Base-by-base conservation (phyloP, 2,888 invertebrate species). In the Cerastis rubricosa region DNA sequence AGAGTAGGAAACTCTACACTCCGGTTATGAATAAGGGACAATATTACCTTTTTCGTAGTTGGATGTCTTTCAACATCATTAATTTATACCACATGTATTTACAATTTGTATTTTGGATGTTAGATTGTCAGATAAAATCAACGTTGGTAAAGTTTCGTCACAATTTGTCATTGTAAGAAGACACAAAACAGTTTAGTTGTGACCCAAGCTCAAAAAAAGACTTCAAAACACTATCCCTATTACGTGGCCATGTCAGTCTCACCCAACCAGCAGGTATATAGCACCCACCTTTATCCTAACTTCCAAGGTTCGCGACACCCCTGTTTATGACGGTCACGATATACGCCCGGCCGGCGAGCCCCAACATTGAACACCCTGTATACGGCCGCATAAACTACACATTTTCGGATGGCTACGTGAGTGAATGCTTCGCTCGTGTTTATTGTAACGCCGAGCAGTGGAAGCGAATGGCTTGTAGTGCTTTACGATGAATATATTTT, bases 301-400 rank as follows among this genome's bases (percentile, higher is more conserved):
- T 80, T 64, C 57, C 43, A 64, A 47, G 78, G 78, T 69, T 47
- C 40, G 59, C 74, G 69, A 69, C 82, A 74, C 74, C 83, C 66
- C 79, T 83, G 83, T 82, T 83, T 82, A 83, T 74, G 82, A 82
- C 83, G 83, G 79, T 83, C 69, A 51, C 74, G 69, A 66, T 72
- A 72, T 63, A 74, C 74, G 79, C 69, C 54, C 65, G 65, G 65
- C 57, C 43, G 64, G 64, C 64, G n/a, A 14, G 78, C 71, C 78
- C 71, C 59, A 49, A 78, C 74, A 69, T 78, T 71, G 71, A 83
- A 78, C 78, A 74, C 12, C 14, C 71, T 67, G 71, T 83, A 65
- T 74, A 78, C 51, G 54, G 74, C 54, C 74, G 65, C 71, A 82
- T 82, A 82, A 82, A 83, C 74, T 82, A 82, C 83, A 72, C 74